Base-by-base conservation (phyloP, 2,888 invertebrate genomes). In the Thysanoteuthis rhombus region DNA sequence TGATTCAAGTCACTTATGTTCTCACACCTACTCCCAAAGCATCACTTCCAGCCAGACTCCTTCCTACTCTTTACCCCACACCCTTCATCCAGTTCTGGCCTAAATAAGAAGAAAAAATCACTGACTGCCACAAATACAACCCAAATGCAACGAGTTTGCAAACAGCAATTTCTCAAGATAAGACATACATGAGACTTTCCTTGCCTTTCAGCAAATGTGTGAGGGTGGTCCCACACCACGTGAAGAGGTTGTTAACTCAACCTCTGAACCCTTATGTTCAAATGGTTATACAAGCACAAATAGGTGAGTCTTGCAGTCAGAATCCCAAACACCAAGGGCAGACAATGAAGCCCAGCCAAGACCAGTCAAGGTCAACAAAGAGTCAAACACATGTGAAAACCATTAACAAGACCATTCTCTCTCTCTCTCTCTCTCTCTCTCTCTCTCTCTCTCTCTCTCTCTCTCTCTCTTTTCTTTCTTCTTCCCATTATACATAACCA, bases 1-100 rank as follows among this genome's bases (percentile, higher is more conserved):
- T 32, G n/a, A 75, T 75, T 75, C n/a, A 6, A 75, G 75, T 75
- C 75, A 75, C 75, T 75, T 75, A n/a, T 75, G 10, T 75, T 75
- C 75, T n/a, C 75, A 75, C 75, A 75, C 75, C 75, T n/a, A 75
- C 75, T 75, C 75, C n/a, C 75, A 75, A 75, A n/a, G n/a, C n/a
- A 75, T 75, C n/a, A 58, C 5, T 58, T n/a, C 75, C 75, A 75
- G 75, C 75, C 75, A 75, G 10, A 75, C 12, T 75, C n/a, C n/a
- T 75, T 75, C n/a, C n/a, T 75, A 32, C 32, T 19, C n/a, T n/a
- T n/a, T 32, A 3, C 75, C 75, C 2, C n/a, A 32, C n/a, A 8
- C n/a, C 75, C 22, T 47, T 47, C 47, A 47, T 47, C 25, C 75
- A 6, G n/a, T 32, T 75, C 19, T 75, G n/a, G n/a, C n/a, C 75